Evolutionary conservation across 2,797 vertebrate genomes (phyloP).

Genomic region (Megalops cyprinoides): DNA sequence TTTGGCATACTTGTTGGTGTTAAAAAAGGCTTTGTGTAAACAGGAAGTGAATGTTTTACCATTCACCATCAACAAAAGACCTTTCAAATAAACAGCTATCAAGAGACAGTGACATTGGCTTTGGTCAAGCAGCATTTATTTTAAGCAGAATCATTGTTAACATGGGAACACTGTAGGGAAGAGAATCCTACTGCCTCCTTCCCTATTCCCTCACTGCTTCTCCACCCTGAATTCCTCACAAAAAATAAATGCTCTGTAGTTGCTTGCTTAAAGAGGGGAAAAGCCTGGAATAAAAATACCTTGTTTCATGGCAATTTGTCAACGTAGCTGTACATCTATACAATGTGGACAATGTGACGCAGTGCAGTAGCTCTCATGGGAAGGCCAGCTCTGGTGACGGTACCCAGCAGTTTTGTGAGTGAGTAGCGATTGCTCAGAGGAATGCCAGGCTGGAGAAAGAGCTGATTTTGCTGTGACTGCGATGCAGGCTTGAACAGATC

Average conservation of each 20-base stretch:
- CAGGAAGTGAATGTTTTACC: too few relatives aligned
- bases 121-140: background rate
- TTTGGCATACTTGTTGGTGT: too few relatives aligned
- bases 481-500: background rate
- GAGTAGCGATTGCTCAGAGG: background rate
- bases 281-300: slow-evolving; percentile 20
- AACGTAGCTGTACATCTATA: background rate
- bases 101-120: too few relatives aligned
- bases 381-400: background rate
- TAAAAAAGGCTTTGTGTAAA: too few relatives aligned
- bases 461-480: background rate
- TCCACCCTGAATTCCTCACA: background rate
- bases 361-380: slow-evolving; percentile 4
- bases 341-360: background rate
- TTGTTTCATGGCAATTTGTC: slow-evolving; percentile 8
- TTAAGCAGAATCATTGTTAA: background rate
- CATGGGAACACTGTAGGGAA: background rate
- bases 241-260: background rate
- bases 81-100: background rate
- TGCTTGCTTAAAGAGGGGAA: slow-evolving; percentile 12
- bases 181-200: background rate
- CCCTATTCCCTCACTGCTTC: background rate
- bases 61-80: too few relatives aligned
- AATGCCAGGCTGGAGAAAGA: background rate
- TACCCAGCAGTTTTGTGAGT: background rate